Evolutionary conservation across 2,888 invertebrate species (phyloP).

Genomic region (Chrysolina haemoptera): DNA sequence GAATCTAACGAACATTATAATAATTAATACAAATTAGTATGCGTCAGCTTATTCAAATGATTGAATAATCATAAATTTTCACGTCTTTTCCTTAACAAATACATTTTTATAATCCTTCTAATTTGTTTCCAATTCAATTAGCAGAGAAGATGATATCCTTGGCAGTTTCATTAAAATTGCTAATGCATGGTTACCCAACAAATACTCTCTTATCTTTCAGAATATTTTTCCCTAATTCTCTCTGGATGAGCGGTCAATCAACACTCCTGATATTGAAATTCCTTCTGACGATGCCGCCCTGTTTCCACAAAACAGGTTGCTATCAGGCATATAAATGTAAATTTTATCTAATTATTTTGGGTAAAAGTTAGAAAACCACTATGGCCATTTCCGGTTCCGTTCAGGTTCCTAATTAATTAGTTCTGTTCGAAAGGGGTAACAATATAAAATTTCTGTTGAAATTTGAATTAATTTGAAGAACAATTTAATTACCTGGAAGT

Average conservation of each 20-base stretch:
- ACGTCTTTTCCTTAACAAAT: not conserved
- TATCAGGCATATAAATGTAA: constrained; percentile 40
- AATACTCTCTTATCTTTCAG: not conserved
- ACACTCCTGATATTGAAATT: not conserved
- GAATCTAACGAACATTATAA: constrained; percentile 26
- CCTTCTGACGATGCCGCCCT: not conserved
- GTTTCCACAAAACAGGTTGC: constrained; percentile 24
- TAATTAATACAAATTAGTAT: constrained; percentile 58
- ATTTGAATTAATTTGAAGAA: not conserved
- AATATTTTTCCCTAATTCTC: not conserved
- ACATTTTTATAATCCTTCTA: not conserved
- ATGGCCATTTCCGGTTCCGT: constrained; percentile 39
- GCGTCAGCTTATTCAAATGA: constrained; percentile 44
- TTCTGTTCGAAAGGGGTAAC: constrained; percentile 17
- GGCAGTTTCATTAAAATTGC: not conserved
- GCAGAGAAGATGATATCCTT: not conserved
- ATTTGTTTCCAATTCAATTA: constrained; percentile 10
- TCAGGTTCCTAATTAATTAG: constrained; percentile 31
- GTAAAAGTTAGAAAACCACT: constrained; percentile 33
- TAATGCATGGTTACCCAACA: not conserved
- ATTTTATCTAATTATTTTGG: constrained; percentile 41
- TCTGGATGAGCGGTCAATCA: not conserved
- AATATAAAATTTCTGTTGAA: not conserved
- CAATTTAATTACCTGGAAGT: constrained; percentile 7
- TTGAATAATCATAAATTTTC: not conserved